Conservation (phyloP, 2,797 vertebrate genomes). For the Amphiprion clarkii region DNA sequence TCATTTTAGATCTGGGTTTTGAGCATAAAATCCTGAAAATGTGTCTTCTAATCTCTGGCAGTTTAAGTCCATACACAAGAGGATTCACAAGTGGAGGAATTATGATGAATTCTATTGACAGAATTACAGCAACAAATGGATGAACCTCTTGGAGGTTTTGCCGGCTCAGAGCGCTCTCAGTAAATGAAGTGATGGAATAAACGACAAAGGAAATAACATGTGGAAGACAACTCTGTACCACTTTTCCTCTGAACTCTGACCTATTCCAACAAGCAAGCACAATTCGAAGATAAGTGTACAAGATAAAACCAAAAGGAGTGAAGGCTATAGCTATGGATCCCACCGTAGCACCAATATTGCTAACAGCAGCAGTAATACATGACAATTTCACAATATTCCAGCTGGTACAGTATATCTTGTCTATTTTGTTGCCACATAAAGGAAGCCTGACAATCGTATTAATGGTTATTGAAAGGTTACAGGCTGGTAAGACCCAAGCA, state of each 20-base stretch:
- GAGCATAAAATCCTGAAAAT: constrained; percentile 34
- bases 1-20: neutral
- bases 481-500: constrained; percentile 45
- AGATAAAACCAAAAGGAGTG: constrained; percentile 44
- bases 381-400: constrained; percentile 73
- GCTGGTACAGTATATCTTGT: constrained; percentile 68
- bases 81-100: constrained; percentile 78
- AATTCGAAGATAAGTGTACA: constrained; percentile 67
- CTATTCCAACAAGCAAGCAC: constrained; percentile 50
- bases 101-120: constrained; percentile 76
- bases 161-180: constrained; percentile 62
- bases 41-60: constrained; percentile 69
- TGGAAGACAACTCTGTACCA: constrained; percentile 66
- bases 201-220: constrained; percentile 65
- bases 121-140: constrained; percentile 56
- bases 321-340: constrained; percentile 25
- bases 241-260: constrained; percentile 59
- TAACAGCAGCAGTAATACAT: constrained; percentile 41
- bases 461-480: constrained; percentile 3
- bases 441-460: constrained; percentile 48
- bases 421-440: constrained; percentile 67
- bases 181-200: constrained; percentile 55
- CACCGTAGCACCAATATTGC: constrained; percentile 48
- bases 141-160: constrained; percentile 44
- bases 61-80: constrained; percentile 72